A percentile compares a stretch with the other conserved stretches of the same genome.
Conservation (phyloP, 2,113 vertebrate species). For the Apeltes quadracus region DNA sequence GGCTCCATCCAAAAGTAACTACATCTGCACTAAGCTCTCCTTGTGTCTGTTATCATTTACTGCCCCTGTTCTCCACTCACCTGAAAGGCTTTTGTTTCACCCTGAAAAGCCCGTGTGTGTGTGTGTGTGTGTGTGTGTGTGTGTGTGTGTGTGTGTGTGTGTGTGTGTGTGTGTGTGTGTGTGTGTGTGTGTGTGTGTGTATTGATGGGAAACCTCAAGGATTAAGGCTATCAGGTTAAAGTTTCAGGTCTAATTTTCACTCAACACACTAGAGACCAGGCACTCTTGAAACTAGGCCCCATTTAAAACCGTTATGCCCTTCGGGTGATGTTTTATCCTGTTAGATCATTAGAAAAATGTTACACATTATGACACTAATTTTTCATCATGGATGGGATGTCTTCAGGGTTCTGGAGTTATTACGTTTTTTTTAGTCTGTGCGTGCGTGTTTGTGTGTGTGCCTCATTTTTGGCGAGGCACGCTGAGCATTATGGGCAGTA, state of each 20-base stretch:
- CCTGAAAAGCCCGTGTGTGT: conserved; percentile 63
- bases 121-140: conserved; percentile 28
- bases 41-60: conserved; percentile 40
- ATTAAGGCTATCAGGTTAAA: conserved; percentile 63
- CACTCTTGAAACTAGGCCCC: conserved; percentile 32
- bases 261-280: conserved; percentile 26
- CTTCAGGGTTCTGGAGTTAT: conserved; percentile 23
- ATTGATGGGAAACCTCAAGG: conserved; percentile 62
- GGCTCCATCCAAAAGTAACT: neutral
- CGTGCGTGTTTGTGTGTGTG: neutral
- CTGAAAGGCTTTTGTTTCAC: conserved; percentile 68
- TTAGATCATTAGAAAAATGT: conserved; percentile 27
- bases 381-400: conserved; percentile 35
- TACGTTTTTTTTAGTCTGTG: neutral
- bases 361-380: conserved; percentile 33
- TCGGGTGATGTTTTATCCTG: conserved; percentile 17
- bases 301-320: conserved; percentile 20
- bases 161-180: conserved; percentile 39
- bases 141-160: conserved; percentile 32
- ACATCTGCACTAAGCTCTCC: neutral
- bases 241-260: conserved; percentile 52
- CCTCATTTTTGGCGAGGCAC: neutral
- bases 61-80: conserved; percentile 41
- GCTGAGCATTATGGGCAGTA: too few species aligned
- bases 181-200: conserved; percentile 11